Percentiles rank a stretch among this genome's conserved stretches.
Evolutionary conservation across 2,888 invertebrate genomes (phyloP).

Genomic region (Sarcophaga subvicina): DNA sequence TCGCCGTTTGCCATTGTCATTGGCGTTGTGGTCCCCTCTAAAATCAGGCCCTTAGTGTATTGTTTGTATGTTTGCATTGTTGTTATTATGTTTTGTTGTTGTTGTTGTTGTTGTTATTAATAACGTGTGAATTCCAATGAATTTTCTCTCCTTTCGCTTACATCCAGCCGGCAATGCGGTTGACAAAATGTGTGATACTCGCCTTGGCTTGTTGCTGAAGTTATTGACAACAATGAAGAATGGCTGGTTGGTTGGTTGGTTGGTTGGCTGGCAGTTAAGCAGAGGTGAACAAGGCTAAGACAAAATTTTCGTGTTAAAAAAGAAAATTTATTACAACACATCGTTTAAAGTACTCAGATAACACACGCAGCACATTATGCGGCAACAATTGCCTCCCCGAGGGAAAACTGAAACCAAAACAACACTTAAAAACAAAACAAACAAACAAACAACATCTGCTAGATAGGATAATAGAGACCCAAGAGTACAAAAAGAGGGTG

Average conservation of each 20-base stretch:
- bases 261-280: background rate
- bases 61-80: conserved; percentile 13
- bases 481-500: background rate
- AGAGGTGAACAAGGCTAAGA: conserved; percentile 40
- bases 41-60: conserved; percentile 51
- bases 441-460: conserved; percentile 1
- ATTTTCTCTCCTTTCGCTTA: conserved; percentile 45
- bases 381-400: conserved; percentile 55
- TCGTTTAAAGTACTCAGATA: conserved; percentile 53
- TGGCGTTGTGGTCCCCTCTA: background rate
- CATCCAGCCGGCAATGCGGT: conserved; percentile 10
- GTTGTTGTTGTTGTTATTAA: conserved; percentile 40
- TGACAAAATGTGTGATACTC: background rate
- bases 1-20: background rate
- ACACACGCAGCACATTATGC: conserved; percentile 39
- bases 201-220: conserved; percentile 1
- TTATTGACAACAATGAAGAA: conserved; percentile 34
- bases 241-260: background rate
- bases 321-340: conserved; percentile 61
- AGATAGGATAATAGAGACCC: background rate
- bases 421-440: conserved; percentile 18
- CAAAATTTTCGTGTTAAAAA: conserved; percentile 18
- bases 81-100: background rate
- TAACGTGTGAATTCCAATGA: conserved; percentile 61
- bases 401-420: conserved; percentile 31